phyloP scores from a whole-genome alignment of 2,888 invertebrate genomes.

The Zygogramma bicolorata region DNA sequence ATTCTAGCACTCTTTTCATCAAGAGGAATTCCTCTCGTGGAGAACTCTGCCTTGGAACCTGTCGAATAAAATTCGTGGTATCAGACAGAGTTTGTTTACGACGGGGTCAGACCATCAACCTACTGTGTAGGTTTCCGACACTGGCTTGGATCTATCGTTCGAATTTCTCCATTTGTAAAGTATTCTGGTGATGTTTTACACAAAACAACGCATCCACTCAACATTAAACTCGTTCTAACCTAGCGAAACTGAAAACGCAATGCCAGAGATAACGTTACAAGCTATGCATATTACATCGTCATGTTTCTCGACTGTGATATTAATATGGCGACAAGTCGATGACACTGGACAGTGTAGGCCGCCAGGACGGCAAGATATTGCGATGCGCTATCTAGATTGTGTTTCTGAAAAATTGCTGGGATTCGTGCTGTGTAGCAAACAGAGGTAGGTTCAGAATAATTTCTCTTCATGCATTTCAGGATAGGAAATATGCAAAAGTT shows the following conservation, averaged over 20 bases:
- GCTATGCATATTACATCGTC: slow-evolving; percentile 35
- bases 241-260: neutral
- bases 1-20: too few relatives aligned
- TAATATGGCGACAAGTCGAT: slow-evolving; percentile 66
- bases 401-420: slow-evolving; percentile 65
- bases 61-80: too few relatives aligned
- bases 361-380: slow-evolving; percentile 64
- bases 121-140: too few relatives aligned
- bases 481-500: too few relatives aligned
- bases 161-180: neutral
- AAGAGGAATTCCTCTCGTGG: too few relatives aligned
- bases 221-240: slow-evolving; percentile 6
- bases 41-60: too few relatives aligned
- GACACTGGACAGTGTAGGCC: slow-evolving; percentile 65
- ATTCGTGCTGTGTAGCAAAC: slow-evolving; percentile 52
- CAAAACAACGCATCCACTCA: neutral
- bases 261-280: slow-evolving; percentile 12
- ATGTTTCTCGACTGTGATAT: slow-evolving; percentile 54
- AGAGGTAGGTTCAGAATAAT: slow-evolving; percentile 7
- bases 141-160: neutral
- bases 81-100: too few relatives aligned
- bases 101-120: too few relatives aligned
- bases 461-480: too few relatives aligned
- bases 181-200: neutral
- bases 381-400: slow-evolving; percentile 64